Evolutionary conservation across 2,888 invertebrate species (phyloP), one percentile per base, ranked within the genome.

Genomic region (Epistrophe eligans): DNA sequence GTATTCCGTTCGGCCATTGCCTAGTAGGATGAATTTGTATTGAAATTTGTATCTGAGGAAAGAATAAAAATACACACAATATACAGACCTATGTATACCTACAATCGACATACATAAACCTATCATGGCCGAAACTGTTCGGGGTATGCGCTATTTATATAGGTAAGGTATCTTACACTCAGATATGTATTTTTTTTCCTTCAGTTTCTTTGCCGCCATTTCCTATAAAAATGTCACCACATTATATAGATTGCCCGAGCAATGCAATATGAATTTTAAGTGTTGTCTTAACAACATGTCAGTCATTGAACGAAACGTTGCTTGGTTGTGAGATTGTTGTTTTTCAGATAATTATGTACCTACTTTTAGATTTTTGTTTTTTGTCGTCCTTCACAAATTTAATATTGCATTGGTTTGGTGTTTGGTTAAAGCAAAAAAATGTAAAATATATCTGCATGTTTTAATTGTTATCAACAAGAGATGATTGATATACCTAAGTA

Each of bases 191-290:
- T 11, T 15, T 66, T 17, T 74, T 71, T 70, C 45, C n/a, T 57
- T 70, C 4, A 50, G 32, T 67, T 74, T 66, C n/a, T 55, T 43
- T 66, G 71, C 83, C 79, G 87, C 87, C 83, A 87, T 87, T 87
- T 87, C 66, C 87, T 72, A 87, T 87, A 79, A 87, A 87, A 87
- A 67, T 87, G 87, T 87, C 87, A 87, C 87, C 87, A 87, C 87
- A 79, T 71, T 66, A 83, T 62, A 73, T 77, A 79, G 79, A 82
- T 82, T 77, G 82, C 58, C 48, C 43, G 66, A 55, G 83, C 71
- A 87, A 83, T 83, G 83, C 79, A 83, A 83, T 83, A 87, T 83
- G 87, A 83, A 87, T 87, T 87, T 87, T 83, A 87, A 87, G 72
- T 79, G 74, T 76, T 84, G 74, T 79, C 74, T 66, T 40, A 77